Conservation (phyloP, 1,140 invertebrate species). For the Fopius arisanus region DNA sequence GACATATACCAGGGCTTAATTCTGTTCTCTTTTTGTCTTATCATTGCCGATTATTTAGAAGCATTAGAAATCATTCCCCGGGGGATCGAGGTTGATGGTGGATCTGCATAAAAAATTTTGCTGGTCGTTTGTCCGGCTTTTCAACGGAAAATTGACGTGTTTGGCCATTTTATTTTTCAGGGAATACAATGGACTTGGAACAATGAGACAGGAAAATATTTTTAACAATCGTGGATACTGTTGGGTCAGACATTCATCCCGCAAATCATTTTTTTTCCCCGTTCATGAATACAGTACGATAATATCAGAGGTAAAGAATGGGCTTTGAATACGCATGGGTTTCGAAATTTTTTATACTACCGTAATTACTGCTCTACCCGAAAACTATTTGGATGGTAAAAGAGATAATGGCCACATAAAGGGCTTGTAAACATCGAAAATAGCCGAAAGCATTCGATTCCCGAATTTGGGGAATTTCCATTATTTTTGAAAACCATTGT, state of each 20-base stretch:
- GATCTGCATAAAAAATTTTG: neutral
- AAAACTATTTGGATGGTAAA: neutral
- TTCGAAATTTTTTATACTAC: neutral
- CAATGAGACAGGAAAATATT: neutral
- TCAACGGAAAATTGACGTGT: neutral
- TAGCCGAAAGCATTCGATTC: neutral
- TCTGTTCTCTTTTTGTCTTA: neutral
- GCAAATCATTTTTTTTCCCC: neutral
- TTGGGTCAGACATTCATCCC: neutral
- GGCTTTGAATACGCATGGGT: neutral
- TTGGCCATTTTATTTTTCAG: neutral
- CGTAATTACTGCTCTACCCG: neutral
- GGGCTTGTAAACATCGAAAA: neutral
- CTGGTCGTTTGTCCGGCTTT: neutral
- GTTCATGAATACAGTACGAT: neutral
- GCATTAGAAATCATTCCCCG: neutral
- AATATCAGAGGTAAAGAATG: neutral
- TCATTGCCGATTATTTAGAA: neutral
- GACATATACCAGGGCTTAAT: neutral
- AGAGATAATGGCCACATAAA: neutral
- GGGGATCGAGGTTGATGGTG: neutral
- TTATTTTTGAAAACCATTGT: neutral
- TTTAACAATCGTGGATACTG: neutral
- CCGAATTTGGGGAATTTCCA: neutral
- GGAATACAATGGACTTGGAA: neutral